Conservation (phyloP, 2,113 vertebrate species). For the Pygoscelis antarcticus region DNA sequence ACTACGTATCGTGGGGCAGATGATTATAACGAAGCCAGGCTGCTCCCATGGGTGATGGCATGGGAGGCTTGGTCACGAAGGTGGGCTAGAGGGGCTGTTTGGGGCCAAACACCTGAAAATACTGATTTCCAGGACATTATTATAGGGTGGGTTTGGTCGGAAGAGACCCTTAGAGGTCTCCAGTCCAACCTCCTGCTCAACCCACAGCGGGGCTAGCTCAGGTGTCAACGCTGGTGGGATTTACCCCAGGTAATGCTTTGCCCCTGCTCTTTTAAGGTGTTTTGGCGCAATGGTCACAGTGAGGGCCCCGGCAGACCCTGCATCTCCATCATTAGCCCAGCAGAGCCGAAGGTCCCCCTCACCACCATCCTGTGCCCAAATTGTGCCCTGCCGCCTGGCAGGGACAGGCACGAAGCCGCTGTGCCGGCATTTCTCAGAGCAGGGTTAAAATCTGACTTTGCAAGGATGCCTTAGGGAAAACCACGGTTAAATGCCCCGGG, state of each 20-base stretch:
- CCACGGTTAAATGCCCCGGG: not conserved
- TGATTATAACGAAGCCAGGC: not conserved
- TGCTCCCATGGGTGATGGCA: not conserved
- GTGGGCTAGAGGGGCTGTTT: not conserved
- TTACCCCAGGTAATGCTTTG: not conserved
- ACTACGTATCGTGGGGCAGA: rapidly evolving
- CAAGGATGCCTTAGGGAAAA: not conserved
- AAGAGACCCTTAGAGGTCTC: not conserved
- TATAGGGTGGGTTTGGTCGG: not conserved
- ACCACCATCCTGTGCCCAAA: not conserved
- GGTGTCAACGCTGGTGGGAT: not conserved
- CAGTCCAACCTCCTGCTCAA: not conserved
- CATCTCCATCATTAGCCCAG: not conserved
- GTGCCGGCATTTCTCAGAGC: not conserved
- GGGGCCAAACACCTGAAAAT: not conserved
- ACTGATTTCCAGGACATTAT: not conserved
- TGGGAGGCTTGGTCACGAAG: not conserved
- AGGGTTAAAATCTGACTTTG: not conserved
- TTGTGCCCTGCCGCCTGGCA: not conserved
- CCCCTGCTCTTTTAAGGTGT: not conserved
- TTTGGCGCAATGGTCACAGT: not conserved
- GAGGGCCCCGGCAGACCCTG: not conserved
- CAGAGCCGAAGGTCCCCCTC: rapidly evolving
- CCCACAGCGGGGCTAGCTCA: not conserved
- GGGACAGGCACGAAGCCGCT: rapidly evolving